phyloP scores from a whole-genome alignment of 2,113 vertebrate genomes.

The Ageneiosus marmoratus region DNA sequence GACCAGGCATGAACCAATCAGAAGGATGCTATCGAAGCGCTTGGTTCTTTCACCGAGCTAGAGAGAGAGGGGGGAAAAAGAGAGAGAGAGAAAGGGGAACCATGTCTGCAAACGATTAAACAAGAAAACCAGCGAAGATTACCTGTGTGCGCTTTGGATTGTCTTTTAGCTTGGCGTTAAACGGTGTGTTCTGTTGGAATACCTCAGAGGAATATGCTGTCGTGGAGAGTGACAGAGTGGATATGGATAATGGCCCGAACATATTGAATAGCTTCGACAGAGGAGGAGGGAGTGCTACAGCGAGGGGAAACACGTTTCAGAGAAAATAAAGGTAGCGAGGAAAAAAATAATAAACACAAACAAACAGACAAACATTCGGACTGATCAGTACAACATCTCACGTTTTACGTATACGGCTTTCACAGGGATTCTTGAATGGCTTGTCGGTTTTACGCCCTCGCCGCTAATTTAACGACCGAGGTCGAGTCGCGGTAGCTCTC shows the following conservation, averaged over 20 bases:
- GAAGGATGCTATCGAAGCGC: constrained; percentile 62
- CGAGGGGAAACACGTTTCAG: constrained; percentile 62
- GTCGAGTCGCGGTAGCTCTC: constrained; percentile 59
- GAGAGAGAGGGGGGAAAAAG: constrained; percentile 56
- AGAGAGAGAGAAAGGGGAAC: constrained; percentile 66
- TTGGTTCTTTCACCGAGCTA: constrained; percentile 61
- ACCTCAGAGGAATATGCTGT: constrained; percentile 58
- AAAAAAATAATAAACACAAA: constrained; percentile 41
- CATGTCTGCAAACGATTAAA: constrained; percentile 59
- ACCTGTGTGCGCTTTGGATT: constrained; percentile 50
- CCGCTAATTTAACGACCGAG: constrained; percentile 48
- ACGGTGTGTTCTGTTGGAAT: constrained; percentile 13
- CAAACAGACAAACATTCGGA: background rate
- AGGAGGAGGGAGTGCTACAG: constrained; percentile 47
- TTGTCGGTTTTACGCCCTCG: constrained; percentile 42
- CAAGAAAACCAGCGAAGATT: constrained; percentile 54
- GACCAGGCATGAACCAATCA: constrained; percentile 73
- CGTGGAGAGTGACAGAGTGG: constrained; percentile 59
- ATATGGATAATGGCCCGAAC: constrained; percentile 72
- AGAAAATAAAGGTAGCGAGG: constrained; percentile 56
- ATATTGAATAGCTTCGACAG: constrained; percentile 66
- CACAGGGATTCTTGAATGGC: constrained; percentile 48
- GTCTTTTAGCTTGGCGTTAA: background rate
- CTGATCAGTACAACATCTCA: constrained; percentile 16
- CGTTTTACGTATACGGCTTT: constrained; percentile 23